A percentile compares a stretch with the other conserved stretches of the same genome.
phyloP scores from a whole-genome alignment of 2,113 vertebrate species.

The Syngnathus floridae region DNA sequence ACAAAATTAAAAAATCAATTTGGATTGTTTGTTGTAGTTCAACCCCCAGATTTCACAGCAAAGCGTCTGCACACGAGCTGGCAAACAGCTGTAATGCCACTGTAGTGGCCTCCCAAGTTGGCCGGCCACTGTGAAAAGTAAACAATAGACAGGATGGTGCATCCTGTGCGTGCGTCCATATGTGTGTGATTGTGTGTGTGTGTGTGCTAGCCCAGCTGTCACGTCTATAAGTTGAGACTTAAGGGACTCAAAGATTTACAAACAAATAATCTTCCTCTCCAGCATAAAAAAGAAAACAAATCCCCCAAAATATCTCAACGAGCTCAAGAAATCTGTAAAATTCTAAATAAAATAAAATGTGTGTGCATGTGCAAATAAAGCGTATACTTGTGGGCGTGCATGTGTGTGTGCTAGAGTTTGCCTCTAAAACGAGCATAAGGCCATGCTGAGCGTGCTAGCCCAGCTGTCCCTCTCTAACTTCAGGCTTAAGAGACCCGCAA shows the following conservation, averaged over 20 bases:
- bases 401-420: slow-evolving; percentile 3
- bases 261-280: too few species aligned
- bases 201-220: slow-evolving; percentile 61
- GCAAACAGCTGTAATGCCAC: slow-evolving; percentile 49
- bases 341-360: too few species aligned
- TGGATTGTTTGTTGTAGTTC: not conserved
- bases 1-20: not conserved
- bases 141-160: slow-evolving; percentile 65
- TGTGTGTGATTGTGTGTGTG: slow-evolving; percentile 22
- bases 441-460: slow-evolving; percentile 52
- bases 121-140: slow-evolving; percentile 57
- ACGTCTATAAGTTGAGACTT: slow-evolving; percentile 53
- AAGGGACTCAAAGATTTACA: slow-evolving; percentile 25
- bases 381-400: not conserved
- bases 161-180: slow-evolving; percentile 49
- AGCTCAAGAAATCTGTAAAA: too few species aligned
- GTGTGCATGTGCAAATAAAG: not conserved
- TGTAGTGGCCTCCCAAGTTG: slow-evolving; percentile 57
- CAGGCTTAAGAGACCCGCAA: slow-evolving; percentile 50
- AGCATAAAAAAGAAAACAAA: not conserved
- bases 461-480: slow-evolving; percentile 69
- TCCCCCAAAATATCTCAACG: too few species aligned
- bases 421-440: slow-evolving; percentile 46
- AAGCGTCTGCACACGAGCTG: slow-evolving; percentile 14
- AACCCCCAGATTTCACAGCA: not conserved